Base-by-base conservation (phyloP, 2,888 invertebrate species). In the Cerastis rubricosa region DNA sequence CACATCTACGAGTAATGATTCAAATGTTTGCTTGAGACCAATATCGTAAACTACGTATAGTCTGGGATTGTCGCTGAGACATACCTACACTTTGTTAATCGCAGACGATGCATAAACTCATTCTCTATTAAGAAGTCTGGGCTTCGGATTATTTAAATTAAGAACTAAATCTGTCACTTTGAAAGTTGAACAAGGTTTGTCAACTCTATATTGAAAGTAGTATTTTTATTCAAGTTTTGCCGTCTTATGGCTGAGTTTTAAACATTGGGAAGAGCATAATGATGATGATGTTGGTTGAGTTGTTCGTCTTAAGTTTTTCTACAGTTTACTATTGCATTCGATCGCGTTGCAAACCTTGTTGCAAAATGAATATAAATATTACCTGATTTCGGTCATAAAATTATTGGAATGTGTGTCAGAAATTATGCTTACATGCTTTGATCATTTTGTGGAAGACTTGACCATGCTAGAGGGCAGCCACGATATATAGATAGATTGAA, bases 11-110 rank as follows among this genome's bases (percentile, higher is more conserved):
- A 25, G 25, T 25, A 25, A 2, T 57, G 57, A 59, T 35, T 19
- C 4, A 9, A 35, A 61, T 9, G 4, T 29, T 61, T 35, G 19
- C 4, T 35, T 8, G 9, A 59, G 49, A 64, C 17, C 7, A 49
- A 67, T 77, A n/a, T 67, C n/a, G 35, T 51, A 40, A 43, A 40
- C 40, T 79, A 29, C 1, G 29, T 47, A n/a, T 57, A 54, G 29
- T 29, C 35, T 54, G 19, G 14, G 19, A n/a, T 74, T 51, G 25
- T 45, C 19, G 35, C 25, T 49, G 19, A 49, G 17, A 66, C n/a
- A 29, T 51, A n/a, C n/a, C n/a, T n/a, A 14, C 6, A 47, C 17
- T 64, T 51, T 59, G 14, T 61, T 45, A 40, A 66, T 17, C 54
- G 11, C 45, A 78, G 45, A 66, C 25, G 25, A 19, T 63, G 49